Evolutionary conservation across 2,797 vertebrate species (phyloP), one percentile per base, ranked within the genome.

Genomic region (Alfaro cultratus): DNA sequence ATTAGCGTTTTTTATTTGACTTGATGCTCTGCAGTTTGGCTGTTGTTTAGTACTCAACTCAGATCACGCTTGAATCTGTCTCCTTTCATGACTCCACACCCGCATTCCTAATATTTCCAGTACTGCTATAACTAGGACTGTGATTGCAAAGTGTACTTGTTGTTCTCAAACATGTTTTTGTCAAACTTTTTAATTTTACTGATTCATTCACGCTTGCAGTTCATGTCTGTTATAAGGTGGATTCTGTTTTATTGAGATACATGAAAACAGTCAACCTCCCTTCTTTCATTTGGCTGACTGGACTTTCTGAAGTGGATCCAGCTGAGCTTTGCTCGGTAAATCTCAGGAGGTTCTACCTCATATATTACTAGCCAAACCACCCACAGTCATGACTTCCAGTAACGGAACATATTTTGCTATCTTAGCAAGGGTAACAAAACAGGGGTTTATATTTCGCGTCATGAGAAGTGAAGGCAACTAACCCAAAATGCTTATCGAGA

Each of bases 191-290:
- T 15, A 16, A 83, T 84, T 76, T 86, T 74, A 77, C 11, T 57
- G 55, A 78, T 62, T 26, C 85, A 78, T 80, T 86, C 57, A 74
- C 74, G 68, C 49, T 74, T 81, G 76, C 60, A 85, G 86, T 79
- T 83, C 36, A 41, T 81, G 76, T 39, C 73, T 81, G 74, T 86
- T 73, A 47, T 86, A 83, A 86, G 83, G 72, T 80, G 70, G 36
- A 79, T 68, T 85, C 78, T 86, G 83, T 75, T 72, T 86, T 87
- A 92, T 94, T 81, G 67, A 82, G 83, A 93, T 76, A 86, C 85
- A 64, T 79, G 77, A 85, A 79, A 80, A 75, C 80, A 83, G 83
- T 62, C 60, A n/a, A 47, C 72, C 81, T 78, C 77, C 75, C 82
- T 80, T 88, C 82, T 77, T 88, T 80, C 55, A 86, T 81, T 85